These are phyloP conservation scores for Hyppa rectilinea DNA, from an alignment of 2,888 invertebrate genomes.

Conservation along the genomic window DNA sequence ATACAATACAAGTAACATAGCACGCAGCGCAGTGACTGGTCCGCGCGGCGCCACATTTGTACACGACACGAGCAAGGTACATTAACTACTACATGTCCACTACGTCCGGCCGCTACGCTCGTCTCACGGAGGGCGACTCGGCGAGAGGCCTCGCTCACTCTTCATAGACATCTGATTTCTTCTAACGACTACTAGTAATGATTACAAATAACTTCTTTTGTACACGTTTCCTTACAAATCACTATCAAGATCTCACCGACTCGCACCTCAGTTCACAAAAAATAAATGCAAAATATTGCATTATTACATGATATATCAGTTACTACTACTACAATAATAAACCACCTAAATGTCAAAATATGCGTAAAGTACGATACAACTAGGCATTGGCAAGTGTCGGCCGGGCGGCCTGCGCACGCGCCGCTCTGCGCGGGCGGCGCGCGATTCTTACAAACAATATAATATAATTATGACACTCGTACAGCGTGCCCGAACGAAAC, in stretches of 20 bases:
- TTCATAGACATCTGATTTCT: not conserved
- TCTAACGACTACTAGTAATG: conserved; percentile 48
- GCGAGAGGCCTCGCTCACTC: conserved; percentile 24
- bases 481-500: conserved; percentile 75
- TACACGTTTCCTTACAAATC: conserved; percentile 50
- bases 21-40: conserved; percentile 69
- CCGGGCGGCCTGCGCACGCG: conserved; percentile 77
- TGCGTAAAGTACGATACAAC: conserved; percentile 77
- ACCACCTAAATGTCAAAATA: conserved; percentile 72
- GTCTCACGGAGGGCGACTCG: conserved; percentile 46
- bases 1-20: conserved; percentile 63
- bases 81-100: not conserved
- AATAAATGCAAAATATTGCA: conserved; percentile 62
- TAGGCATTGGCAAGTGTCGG: conserved; percentile 88
- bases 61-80: conserved; percentile 65
- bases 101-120: too few species aligned
- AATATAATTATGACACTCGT: conserved; percentile 81
- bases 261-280: conserved; percentile 56
- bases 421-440: conserved; percentile 64
- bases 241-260: conserved; percentile 51
- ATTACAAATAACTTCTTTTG: conserved; percentile 56
- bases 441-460: conserved; percentile 65
- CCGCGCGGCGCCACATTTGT: conserved; percentile 66
- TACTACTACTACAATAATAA: conserved; percentile 54
- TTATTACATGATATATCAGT: conserved; percentile 63